Evolutionary conservation across 2,888 invertebrate genomes (phyloP), one percentile per base, ranked within the genome.

Genomic region (Fragum whitleyi): DNA sequence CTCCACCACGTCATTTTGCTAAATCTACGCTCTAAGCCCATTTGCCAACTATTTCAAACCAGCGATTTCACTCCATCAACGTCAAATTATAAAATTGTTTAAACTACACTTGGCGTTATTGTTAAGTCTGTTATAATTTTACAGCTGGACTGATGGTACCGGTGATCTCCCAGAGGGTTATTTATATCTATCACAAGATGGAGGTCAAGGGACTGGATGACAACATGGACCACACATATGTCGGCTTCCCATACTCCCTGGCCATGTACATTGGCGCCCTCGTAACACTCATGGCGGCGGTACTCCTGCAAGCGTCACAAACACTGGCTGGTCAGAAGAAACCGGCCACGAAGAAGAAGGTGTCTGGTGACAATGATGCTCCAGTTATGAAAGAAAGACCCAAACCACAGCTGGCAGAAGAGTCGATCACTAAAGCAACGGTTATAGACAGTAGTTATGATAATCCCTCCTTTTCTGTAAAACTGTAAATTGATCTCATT

Each of bases 221-320:
- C 23, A 14, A 7, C 14, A n/a, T 53, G 1, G 77, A 74, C 23
- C 75, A 85, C 51, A 74, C 74, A 3, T 85, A 81, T 55, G 36
- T 81, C 29, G 84, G 74, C 1, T 79, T 85, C 29, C 84, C 84
- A 0, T 81, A 77, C 65, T 74, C 77, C 21, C 19, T 85, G 0
- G 74, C 68, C 3, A 71, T 79, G 74, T 68, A 77, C 16, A 62
- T 74, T 1, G 79, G 55, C 1, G 67, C 79, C 1, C 57, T 74
- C 9, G 16, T 84, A 0, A 23, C 73, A 19, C 57, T 36, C 11
- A 23, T 73, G 9, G n/a, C 67, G 16, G 32, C 73, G n/a, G 55
- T 65, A 14, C 21, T 73, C 9, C 19, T 71, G 21, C 61, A 62
- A 2, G 51, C 57, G 47, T 32, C n/a, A 28, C 74, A 77, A 23